Evolutionary conservation across 2,797 vertebrate genomes (phyloP), one percentile per base, ranked within the genome.

Genomic region (Lacerta viridis): DNA sequence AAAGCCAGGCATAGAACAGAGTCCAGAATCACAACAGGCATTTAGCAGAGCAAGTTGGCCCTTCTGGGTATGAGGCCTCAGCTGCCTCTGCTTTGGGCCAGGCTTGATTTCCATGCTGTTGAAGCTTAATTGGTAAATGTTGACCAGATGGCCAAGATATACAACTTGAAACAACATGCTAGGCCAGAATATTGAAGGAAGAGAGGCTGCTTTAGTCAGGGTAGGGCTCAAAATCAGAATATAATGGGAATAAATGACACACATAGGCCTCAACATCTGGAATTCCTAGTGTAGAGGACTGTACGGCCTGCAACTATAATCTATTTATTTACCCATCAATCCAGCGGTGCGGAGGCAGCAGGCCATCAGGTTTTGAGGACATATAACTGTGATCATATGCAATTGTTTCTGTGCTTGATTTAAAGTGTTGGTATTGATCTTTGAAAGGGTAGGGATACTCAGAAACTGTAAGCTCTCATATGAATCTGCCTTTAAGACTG

Each of bases 91-190:
- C 64, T 77, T 78, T 83, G 61, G 80, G 72, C 72, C 72, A 88
- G 87, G 80, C 74, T 88, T 88, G n/a, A 78, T 83, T 88, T 88
- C 80, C 87, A 88, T 83, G 80, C 72, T 83, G 80, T 88, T 83
- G 74, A 77, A 33, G 80, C 80, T 83, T 88, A 83, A 50, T 59
- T 83, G 43, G 77, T 72, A 80, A 86, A 87, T 87, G 68, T n/a
- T 87, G 74, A 88, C 87, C 87, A 88, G 61, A 88, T 88, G 87
- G 87, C 59, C 74, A 83, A 74, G 87, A 83, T 50, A 69, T 88
- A 83, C 55, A 46, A 69, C 43, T 77, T 78, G n/a, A 83, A 88
- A 83, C 6, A 41, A 61, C 80, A 78, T 77, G 77, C 33, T 29
- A 41, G 80, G 5, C 29, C 72, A 68, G 74, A 76, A 66, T 36